phyloP scores from a whole-genome alignment of 2,888 invertebrate species.

The Salticus scenicus region DNA sequence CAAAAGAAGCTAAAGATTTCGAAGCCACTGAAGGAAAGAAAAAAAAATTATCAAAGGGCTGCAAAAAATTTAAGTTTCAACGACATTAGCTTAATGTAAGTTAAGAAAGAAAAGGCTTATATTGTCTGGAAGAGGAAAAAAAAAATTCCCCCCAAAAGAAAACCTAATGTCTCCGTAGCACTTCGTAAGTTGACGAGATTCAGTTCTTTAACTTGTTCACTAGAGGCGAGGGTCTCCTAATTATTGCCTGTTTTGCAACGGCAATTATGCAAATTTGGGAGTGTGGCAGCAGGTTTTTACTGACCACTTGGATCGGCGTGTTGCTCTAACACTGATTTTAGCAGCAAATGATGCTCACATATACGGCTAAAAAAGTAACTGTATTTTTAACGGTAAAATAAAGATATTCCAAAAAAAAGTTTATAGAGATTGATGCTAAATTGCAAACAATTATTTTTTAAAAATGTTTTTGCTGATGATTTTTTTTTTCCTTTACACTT shows the following conservation, averaged over 20 bases:
- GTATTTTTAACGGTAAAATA: conserved; percentile 49
- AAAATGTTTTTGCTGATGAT: conserved; percentile 30
- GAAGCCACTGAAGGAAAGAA: conserved; percentile 11
- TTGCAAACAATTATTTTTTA: conserved; percentile 19
- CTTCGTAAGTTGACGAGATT: conserved; percentile 52
- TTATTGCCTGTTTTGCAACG: conserved; percentile 68
- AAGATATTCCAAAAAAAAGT: conserved; percentile 20
- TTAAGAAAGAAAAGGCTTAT: conserved; percentile 53
- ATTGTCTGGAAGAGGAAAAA: conserved; percentile 10
- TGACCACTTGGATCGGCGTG: conserved; percentile 53
- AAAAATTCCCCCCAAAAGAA: conserved; percentile 17
- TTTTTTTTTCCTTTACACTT: not conserved
- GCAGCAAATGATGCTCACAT: conserved; percentile 23
- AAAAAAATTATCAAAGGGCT: conserved; percentile 43
- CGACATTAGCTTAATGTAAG: conserved; percentile 68
- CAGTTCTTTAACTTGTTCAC: conserved; percentile 66
- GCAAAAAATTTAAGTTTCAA: conserved; percentile 63
- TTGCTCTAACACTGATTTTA: conserved; percentile 33
- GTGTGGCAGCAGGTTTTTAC: conserved; percentile 61
- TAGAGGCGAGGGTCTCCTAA: conserved; percentile 56
- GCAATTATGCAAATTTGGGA: conserved; percentile 64
- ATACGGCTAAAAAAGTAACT: conserved; percentile 34
- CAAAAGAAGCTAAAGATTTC: conserved; percentile 63
- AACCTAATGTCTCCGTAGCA: conserved; percentile 60
- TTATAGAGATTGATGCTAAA: conserved; percentile 40